These are phyloP conservation scores for Muscicapa comitata DNA, from an alignment of 2,797 vertebrate species.

Conservation along the genomic window DNA sequence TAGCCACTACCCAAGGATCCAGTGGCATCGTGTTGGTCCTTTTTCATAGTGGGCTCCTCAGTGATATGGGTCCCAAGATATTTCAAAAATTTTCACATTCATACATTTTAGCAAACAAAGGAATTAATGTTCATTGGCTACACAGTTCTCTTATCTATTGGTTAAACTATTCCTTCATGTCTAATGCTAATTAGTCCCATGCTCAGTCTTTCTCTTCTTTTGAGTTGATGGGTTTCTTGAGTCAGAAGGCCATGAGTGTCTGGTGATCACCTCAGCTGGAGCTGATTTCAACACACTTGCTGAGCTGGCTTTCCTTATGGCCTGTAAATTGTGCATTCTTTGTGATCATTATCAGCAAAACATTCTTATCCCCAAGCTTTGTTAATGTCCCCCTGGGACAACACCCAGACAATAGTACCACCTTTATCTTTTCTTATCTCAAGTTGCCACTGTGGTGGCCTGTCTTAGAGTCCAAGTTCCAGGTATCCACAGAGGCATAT, in stretches of 20 bases:
- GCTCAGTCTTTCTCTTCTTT: background rate
- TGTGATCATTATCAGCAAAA: background rate
- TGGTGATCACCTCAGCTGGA: background rate
- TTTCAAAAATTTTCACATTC: background rate
- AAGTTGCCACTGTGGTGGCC: rapidly evolving
- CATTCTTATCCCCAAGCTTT: background rate
- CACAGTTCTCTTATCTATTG: background rate
- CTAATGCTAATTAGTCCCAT: background rate
- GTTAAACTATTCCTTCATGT: background rate
- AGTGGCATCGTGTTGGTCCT: background rate
- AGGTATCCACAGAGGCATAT: background rate
- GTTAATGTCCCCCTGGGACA: background rate
- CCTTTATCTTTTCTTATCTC: background rate
- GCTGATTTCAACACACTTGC: background rate
- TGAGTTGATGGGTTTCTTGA: background rate
- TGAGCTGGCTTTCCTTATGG: background rate
- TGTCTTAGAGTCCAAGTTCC: background rate
- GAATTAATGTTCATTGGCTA: background rate
- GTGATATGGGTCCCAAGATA: background rate
- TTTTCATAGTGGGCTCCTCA: background rate
- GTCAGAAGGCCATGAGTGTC: background rate
- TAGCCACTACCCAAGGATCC: background rate
- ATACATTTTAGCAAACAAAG: background rate
- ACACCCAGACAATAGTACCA: background rate
- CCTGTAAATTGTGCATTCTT: background rate